Percentiles rank a stretch among this genome's conserved stretches.
These are phyloP conservation scores for Eupristina koningsbergeri DNA, from an alignment of 1,140 invertebrate genomes.

Conservation along the genomic window DNA sequence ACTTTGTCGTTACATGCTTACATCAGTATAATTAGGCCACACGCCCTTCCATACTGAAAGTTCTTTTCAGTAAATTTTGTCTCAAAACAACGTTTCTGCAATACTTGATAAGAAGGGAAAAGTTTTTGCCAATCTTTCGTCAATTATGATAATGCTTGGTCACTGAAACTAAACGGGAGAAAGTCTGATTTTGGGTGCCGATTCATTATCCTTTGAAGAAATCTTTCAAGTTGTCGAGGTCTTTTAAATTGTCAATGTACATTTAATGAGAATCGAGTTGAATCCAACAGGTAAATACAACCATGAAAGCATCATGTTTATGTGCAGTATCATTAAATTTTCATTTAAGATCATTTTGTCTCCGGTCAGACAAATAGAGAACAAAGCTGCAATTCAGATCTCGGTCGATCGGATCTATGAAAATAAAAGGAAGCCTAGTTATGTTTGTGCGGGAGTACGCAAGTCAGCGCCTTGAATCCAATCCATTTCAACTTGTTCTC, in stretches of 20 bases:
- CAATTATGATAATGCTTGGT: background rate
- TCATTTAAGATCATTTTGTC: background rate
- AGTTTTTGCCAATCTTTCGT: background rate
- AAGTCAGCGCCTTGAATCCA: conserved; percentile 23
- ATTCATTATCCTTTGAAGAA: background rate
- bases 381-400: background rate
- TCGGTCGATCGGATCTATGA: background rate
- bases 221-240: background rate
- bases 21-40: too few species aligned
- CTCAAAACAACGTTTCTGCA: too few species aligned
- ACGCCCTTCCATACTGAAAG: too few species aligned
- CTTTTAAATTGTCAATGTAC: background rate
- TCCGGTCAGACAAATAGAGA: background rate
- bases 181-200: background rate
- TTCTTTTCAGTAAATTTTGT: too few species aligned
- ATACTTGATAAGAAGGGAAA: too few species aligned
- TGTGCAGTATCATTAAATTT: background rate
- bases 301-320: background rate
- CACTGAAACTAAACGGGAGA: background rate
- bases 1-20: too few species aligned
- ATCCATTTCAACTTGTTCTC: background rate
- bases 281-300: background rate
- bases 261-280: background rate
- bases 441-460: background rate
- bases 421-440: background rate